These are phyloP conservation scores for Rhabdornis inornatus DNA, from an alignment of 2,113 vertebrate genomes.

Conservation along the genomic window DNA sequence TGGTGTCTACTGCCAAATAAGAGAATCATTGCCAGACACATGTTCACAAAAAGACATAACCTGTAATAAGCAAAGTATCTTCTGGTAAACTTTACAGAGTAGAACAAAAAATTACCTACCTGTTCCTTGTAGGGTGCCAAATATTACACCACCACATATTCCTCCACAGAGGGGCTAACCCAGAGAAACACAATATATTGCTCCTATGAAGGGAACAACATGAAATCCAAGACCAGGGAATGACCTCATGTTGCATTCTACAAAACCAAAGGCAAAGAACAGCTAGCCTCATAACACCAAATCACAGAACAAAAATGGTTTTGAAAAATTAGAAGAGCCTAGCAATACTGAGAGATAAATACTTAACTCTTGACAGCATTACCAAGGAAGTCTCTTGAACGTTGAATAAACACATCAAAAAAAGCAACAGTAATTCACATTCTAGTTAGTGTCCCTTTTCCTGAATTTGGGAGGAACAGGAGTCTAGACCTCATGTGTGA, in stretches of 20 bases:
- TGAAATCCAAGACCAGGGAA: neutral
- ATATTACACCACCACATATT: neutral
- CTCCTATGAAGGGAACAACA: neutral
- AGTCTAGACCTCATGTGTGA: neutral
- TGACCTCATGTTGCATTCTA: neutral
- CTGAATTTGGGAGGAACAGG: rapidly evolving
- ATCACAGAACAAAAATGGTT: neutral
- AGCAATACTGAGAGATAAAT: neutral
- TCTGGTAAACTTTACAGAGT: neutral
- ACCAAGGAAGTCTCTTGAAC: neutral
- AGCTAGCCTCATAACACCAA: neutral
- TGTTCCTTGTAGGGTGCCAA: neutral
- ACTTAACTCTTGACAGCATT: neutral
- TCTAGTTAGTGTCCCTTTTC: neutral
- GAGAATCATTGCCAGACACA: neutral
- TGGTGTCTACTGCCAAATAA: neutral
- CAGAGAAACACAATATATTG: neutral
- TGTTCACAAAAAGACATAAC: neutral
- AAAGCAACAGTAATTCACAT: neutral
- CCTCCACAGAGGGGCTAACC: neutral
- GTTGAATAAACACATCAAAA: neutral
- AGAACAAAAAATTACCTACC: neutral
- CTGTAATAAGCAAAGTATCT: neutral
- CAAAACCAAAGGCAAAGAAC: neutral
- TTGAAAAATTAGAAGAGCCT: neutral